Evolutionary conservation across 2,888 invertebrate species (phyloP), one percentile per base, ranked within the genome.

Genomic region (Mermis nigrescens): DNA sequence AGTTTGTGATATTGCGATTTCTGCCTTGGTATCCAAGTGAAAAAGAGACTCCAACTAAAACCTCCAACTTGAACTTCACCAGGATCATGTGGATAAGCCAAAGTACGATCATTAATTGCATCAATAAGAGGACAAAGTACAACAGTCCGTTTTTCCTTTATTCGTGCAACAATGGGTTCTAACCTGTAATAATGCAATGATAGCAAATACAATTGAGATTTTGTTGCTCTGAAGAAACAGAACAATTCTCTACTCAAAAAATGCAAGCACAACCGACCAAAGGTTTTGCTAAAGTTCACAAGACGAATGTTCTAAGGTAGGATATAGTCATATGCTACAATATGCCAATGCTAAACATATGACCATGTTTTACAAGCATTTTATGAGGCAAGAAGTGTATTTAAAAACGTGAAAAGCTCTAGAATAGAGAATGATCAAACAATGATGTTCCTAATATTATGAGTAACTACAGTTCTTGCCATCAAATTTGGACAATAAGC

Each of bases 51-150:
- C 83, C 89, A 89, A 0, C 83, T 82, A 72, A 86, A 86, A 2
- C 85, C 85, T 1, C 86, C 63, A 4, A 57, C 55, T 24, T 62
- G 58, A 54, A 71, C 69, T 15, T 72, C 73, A 63, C 71, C 73
- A 29, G 77, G 73, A 65, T 22, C 15, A 19, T 46, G 2, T 73
- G 71, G 22, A 73, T 69, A 12, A 69, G 81, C 82, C 73, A 90
- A 80, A 55, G 80, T 83, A 64, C 81, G 79, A 63, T 85, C 83
- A 72, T 86, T 85, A 66, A 95, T 89, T 59, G 86, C 84, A 76
- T 95, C 95, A 65, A 95, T 95, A 66, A 91, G 86, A 53, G 95
- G 95, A 67, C 90, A 86, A 58, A 90, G 78, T 7, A 92, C 86
- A 12, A 86, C 82, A 31, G 81, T 82, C 0, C 82, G 77, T 32